Conservation (phyloP, 2,797 vertebrate species). For the Fistularia tabacaria region DNA sequence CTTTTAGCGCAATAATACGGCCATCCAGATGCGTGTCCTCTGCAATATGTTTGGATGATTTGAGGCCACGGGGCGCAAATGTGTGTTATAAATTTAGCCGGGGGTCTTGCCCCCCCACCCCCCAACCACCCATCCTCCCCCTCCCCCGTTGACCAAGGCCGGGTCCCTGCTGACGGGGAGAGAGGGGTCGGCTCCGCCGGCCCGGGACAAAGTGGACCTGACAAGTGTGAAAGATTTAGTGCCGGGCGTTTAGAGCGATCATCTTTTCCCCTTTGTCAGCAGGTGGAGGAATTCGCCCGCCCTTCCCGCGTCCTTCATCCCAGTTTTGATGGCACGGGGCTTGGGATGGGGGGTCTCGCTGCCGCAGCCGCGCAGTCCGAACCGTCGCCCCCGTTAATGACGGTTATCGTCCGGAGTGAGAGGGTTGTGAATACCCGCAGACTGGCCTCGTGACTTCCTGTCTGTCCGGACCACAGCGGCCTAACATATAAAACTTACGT, state of each 20-base stretch:
- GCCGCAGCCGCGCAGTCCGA: background rate
- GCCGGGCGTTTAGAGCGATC: conserved; percentile 71
- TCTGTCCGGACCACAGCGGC: background rate
- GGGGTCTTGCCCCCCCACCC: conserved; percentile 50
- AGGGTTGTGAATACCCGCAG: conserved; percentile 39
- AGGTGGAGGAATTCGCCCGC: conserved; percentile 58
- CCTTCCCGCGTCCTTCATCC: conserved; percentile 67
- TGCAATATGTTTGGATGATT: conserved; percentile 56
- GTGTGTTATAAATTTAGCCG: conserved; percentile 65
- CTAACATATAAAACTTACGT: background rate
- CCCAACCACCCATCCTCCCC: no score
- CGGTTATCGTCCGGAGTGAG: conserved; percentile 37
- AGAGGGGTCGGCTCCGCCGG: conserved; percentile 62
- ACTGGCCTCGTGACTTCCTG: conserved; percentile 38
- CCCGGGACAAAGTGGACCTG: conserved; percentile 72
- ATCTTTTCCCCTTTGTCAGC: conserved; percentile 76
- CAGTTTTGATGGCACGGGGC: conserved; percentile 52
- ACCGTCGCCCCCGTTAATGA: conserved; percentile 36
- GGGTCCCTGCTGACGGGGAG: conserved; percentile 58
- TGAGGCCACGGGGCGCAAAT: conserved; percentile 50
- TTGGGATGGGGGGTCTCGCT: conserved; percentile 31
- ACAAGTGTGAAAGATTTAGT: conserved; percentile 79
- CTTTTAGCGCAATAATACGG: no score
- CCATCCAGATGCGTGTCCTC: conserved; percentile 25
- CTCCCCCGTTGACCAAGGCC: conserved; percentile 52